A percentile compares a stretch with the other conserved stretches of the same genome.
These are phyloP conservation scores for Lophotriccus pileatus DNA, from an alignment of 2,797 vertebrate species.

Conservation along the genomic window DNA sequence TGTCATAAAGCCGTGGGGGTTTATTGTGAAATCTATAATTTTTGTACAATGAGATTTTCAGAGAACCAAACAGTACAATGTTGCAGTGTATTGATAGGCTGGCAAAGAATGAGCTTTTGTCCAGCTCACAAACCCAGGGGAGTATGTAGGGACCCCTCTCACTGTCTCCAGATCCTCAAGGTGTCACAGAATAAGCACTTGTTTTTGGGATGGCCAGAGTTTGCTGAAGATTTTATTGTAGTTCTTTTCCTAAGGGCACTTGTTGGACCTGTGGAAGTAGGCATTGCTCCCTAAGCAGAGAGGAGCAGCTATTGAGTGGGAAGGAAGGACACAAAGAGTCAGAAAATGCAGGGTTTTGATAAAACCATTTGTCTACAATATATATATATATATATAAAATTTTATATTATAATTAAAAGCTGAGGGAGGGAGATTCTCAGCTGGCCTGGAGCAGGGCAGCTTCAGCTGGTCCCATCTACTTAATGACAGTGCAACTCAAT, in stretches of 20 bases:
- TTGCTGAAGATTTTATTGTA: background rate
- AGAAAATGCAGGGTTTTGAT: background rate
- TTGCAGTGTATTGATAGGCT: rapidly evolving
- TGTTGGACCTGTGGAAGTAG: background rate
- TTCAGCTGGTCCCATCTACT: background rate
- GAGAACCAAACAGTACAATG: rapidly evolving
- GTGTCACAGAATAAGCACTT: background rate
- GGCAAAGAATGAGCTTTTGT: background rate
- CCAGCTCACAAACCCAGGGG: background rate
- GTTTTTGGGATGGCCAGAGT: background rate
- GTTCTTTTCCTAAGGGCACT: background rate
- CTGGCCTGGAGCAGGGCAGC: background rate
- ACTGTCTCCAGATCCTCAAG: background rate
- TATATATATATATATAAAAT: background rate
- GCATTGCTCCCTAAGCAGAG: background rate
- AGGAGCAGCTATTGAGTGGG: background rate
- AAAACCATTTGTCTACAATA: background rate
- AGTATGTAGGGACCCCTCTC: background rate
- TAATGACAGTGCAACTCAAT: background rate
- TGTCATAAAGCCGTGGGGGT: background rate
- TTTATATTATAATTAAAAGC: background rate
- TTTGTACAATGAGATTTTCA: background rate
- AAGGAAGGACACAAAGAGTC: background rate
- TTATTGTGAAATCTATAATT: background rate
- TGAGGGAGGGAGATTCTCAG: background rate